Evolutionary conservation across 2,797 vertebrate species (phyloP), one percentile per base, ranked within the genome.

Genomic region (Phalloptychus januarius): DNA sequence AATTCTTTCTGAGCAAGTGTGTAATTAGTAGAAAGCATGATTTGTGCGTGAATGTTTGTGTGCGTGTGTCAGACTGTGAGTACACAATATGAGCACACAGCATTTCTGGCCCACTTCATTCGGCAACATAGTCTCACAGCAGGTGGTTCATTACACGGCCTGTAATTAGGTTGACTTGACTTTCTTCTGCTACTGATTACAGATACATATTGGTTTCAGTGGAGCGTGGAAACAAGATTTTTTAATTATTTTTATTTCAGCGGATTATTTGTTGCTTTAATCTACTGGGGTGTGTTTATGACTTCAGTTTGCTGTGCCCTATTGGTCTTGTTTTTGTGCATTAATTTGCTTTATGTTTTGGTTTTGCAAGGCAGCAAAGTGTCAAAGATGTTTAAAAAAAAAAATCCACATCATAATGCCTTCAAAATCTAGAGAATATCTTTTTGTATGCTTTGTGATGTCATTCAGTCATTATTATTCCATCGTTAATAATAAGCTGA

Each of bases 161-260:
- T 87, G 86, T 93, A 93, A 93, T 94, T 91, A 92, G 91, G 83
- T 85, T 90, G 90, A 91, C 88, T 93, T 91, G 86, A 92, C 91
- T 92, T 88, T 91, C 87, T 83, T 85, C 87, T 91, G 91, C 84
- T 91, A 71, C 82, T 89, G 87, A 92, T 93, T 93, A 91, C 86
- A 91, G 80, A 91, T 89, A 87, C 93, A 92, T 90, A 91, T 88
- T 92, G 90, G 81, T 86, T 90, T 86, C 85, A 89, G 81, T 82
- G 76, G 72, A 87, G 89, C 87, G 78, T 87, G 85, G 72, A 88
- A 90, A 87, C 77, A 79, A 75, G 45, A 79, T 65, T 63, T 46
- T 58, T 58, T 81, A 74, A 88, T 87, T 81, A 78, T 83, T 87
- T 75, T 63, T 76, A 79, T 87, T 86, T 76, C 65, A 80, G 74